Evolutionary conservation across 2,888 invertebrate genomes (phyloP), one percentile per base, ranked within the genome.

Genomic region (Cybosia mesomella): DNA sequence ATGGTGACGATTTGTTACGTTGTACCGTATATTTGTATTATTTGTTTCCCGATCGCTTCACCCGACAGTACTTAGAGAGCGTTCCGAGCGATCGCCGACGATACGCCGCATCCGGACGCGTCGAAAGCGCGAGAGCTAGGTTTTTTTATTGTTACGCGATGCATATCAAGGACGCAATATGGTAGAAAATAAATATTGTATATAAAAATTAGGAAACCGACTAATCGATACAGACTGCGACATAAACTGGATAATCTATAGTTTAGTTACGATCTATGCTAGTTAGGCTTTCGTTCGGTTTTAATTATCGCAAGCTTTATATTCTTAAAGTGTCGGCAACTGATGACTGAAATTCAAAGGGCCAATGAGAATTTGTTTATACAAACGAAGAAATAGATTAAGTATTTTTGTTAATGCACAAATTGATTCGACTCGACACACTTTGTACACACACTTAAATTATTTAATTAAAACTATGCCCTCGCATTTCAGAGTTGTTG

Each of bases 151-250:
- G 95, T 94, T 94, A 94, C 95, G 95, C 95, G 91, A 95, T 94
- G 95, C 95, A 94, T 95, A 95, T 95, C 95, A 94, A 91, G 93
- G 90, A 95, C 95, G 95, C 95, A 95, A 95, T 95, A 95, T 94
- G 95, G 91, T 95, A 95, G 95, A 89, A 92, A 94, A 94, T 95
- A 94, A 94, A 95, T 94, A 93, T 92, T 95, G 94, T 95, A 95
- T 87, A 94, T 95, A 94, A 88, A 90, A 86, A 70, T 90, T 93
- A 92, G 92, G 90, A 87, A 89, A 90, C 89, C 86, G 90, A 92
- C 89, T 91, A 90, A 91, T 89, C 88, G 88, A 91, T 91, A 92
- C 94, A 91, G 94, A 94, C 94, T 93, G 94, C 91, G 87, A 91
- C 81, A 85, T 88, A 90, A 91, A 92, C 93, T 92, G 91, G 90